A percentile compares a stretch with the other conserved stretches of the same genome.
These are phyloP conservation scores for Ispidina picta DNA, from an alignment of 2,797 vertebrate species.

Conservation along the genomic window DNA sequence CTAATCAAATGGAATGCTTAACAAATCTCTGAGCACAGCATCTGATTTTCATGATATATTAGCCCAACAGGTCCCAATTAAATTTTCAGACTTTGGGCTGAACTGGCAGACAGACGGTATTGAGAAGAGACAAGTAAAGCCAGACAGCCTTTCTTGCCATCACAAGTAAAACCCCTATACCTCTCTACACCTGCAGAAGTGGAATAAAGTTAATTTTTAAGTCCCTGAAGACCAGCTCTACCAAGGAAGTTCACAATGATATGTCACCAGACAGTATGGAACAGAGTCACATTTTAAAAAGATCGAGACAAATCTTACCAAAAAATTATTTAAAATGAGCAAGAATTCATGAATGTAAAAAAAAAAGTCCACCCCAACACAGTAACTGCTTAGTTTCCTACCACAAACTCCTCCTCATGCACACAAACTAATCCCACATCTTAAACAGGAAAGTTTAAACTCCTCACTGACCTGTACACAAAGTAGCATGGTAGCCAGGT, in stretches of 20 bases:
- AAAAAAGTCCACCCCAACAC: not conserved
- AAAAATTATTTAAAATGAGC: constrained; percentile 14
- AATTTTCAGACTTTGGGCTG: not conserved
- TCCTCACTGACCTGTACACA: not conserved
- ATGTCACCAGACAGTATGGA: not conserved
- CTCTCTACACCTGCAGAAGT: not conserved
- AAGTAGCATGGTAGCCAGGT: constrained; percentile 6
- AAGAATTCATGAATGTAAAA: constrained; percentile 12
- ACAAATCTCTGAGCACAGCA: not conserved
- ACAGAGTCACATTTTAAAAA: not conserved
- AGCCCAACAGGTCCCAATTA: not conserved
- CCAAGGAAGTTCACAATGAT: not conserved
- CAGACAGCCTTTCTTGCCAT: not conserved
- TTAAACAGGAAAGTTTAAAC: not conserved
- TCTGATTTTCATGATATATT: constrained; percentile 19
- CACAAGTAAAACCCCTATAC: not conserved
- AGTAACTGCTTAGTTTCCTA: constrained; percentile 39
- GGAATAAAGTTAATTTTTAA: constrained; percentile 27
- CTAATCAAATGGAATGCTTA: constrained; percentile 42
- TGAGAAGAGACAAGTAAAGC: not conserved
- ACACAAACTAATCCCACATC: not conserved
- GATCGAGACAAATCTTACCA: not conserved
- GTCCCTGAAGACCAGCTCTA: constrained; percentile 19
- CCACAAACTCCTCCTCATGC: constrained; percentile 27
- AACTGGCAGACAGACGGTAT: not conserved